A percentile compares a stretch with the other conserved stretches of the same genome.
Conservation (phyloP, 1,140 invertebrate genomes). For the Antheraea mylitta region DNA sequence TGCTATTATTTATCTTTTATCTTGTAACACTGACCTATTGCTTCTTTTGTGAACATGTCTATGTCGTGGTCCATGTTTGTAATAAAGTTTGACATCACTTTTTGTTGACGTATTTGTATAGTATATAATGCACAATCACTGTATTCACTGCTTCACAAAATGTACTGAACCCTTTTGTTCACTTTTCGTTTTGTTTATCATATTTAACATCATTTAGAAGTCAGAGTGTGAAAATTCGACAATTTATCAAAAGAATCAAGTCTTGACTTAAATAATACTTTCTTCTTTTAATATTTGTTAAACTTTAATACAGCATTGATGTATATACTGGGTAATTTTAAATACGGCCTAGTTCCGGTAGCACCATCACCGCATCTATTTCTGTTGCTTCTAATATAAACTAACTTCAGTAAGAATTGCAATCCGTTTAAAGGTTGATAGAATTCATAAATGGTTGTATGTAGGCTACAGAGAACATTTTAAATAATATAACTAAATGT, state of each 20-base stretch:
- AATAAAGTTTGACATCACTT: slow-evolving; percentile 19
- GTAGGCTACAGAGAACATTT: too few species aligned
- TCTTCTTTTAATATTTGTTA: too few species aligned
- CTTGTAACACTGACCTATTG: slow-evolving; percentile 61
- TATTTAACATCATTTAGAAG: background rate
- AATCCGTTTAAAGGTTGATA: too few species aligned
- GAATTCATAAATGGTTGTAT: too few species aligned
- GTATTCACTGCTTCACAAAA: background rate
- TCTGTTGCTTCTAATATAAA: too few species aligned
- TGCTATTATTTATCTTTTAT: background rate
- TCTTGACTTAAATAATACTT: too few species aligned
- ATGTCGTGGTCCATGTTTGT: slow-evolving; percentile 50
- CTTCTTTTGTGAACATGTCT: slow-evolving; percentile 62
- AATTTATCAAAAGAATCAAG: too few species aligned
- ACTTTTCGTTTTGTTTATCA: background rate
- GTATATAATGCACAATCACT: slow-evolving; percentile 4
- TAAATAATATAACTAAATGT: too few species aligned
- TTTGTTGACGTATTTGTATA: background rate
- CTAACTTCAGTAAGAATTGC: too few species aligned
- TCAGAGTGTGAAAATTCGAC: too few species aligned
- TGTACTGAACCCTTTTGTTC: background rate
- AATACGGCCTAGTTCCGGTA: background rate
- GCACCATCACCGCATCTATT: background rate
- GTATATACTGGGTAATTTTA: background rate
- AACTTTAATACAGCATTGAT: too few species aligned